Conservation (phyloP, 2,888 invertebrate genomes). For the Lasioglossum malachurum region DNA sequence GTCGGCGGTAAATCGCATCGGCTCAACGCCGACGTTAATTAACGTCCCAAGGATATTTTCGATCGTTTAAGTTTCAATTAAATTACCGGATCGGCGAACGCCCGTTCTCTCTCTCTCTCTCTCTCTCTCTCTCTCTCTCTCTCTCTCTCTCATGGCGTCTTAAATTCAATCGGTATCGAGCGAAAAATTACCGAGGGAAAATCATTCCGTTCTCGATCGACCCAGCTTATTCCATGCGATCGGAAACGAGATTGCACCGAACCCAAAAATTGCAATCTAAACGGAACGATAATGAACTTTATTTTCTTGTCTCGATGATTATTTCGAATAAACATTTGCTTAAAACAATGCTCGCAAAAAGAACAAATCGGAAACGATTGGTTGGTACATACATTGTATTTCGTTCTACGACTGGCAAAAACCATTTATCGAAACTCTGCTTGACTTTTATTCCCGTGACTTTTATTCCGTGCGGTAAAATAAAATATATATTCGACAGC, state of each 20-base stretch:
- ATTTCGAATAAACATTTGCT: no score
- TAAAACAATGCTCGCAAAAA: no score
- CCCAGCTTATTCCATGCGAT: neutral
- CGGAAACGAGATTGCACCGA: neutral
- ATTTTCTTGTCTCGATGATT: no score
- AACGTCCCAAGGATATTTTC: neutral
- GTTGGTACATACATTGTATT: no score
- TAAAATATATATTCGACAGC: neutral
- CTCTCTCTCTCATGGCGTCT: no score
- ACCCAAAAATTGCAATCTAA: neutral
- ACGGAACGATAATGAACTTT: neutral
- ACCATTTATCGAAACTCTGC: neutral
- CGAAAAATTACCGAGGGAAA: neutral
- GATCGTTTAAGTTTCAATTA: constrained; percentile 35
- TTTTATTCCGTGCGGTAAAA: no score
- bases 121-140: no score
- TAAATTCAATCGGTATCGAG: constrained; percentile 7
- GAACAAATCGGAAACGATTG: neutral
- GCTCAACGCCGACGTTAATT: constrained; percentile 27
- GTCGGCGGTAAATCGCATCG: neutral
- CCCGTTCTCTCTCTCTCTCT: neutral
- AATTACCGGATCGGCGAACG: constrained; percentile 15
- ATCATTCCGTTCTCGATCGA: neutral
- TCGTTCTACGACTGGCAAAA: neutral
- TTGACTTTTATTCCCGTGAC: neutral